A percentile compares a stretch with the other conserved stretches of the same genome.
phyloP scores from a whole-genome alignment of 2,113 vertebrate genomes.

The Notechis scutatus region DNA sequence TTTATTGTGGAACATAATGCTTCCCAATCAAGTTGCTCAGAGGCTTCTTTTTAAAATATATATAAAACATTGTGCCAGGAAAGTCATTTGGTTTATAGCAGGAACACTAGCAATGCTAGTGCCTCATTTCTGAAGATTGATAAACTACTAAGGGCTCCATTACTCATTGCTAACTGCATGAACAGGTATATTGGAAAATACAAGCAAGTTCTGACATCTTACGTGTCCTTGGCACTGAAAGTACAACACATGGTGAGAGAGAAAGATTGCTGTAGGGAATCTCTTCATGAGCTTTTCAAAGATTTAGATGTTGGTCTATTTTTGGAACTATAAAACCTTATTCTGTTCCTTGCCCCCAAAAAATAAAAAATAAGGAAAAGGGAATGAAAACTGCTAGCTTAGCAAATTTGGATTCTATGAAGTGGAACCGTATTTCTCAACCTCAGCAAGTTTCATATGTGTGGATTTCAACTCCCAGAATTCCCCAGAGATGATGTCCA shows the following conservation, averaged over 20 bases:
- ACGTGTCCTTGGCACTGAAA: not conserved
- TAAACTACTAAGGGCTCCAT: not conserved
- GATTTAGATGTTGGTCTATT: not conserved
- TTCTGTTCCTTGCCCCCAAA: not conserved
- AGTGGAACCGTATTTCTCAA: not conserved
- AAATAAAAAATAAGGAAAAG: not conserved
- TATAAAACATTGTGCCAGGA: not conserved
- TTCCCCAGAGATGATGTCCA: not conserved
- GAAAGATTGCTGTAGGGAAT: not conserved
- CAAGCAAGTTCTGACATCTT: not conserved
- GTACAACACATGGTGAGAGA: not conserved
- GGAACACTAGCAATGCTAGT: not conserved
- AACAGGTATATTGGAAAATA: not conserved
- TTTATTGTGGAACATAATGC: constrained; percentile 5
- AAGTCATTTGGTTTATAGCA: not conserved
- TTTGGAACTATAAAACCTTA: constrained; percentile 7
- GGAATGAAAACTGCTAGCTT: not conserved
- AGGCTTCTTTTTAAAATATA: not conserved
- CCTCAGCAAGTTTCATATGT: not conserved
- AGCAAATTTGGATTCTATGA: not conserved
- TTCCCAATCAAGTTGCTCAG: not conserved
- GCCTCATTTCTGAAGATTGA: not conserved
- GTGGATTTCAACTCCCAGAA: not conserved
- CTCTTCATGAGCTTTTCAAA: constrained; percentile 17
- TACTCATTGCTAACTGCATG: not conserved